Evolutionary conservation across 2,797 vertebrate species (phyloP).

Genomic region (Bryconaethiops microstoma): DNA sequence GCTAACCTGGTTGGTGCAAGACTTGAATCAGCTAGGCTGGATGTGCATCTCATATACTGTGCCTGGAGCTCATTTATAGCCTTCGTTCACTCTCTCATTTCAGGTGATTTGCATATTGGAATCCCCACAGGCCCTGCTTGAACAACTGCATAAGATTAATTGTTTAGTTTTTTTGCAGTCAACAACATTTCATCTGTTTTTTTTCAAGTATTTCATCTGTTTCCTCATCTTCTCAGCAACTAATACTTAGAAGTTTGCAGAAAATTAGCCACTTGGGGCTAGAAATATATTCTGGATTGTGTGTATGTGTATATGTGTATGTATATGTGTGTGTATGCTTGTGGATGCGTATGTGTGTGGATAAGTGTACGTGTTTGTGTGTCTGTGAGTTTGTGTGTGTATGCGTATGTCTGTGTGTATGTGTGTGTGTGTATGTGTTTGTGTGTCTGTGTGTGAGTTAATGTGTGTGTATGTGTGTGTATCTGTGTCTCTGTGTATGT

Average conservation of each 20-base stretch:
- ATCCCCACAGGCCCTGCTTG: slow-evolving; percentile 63
- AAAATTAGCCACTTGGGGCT: slow-evolving; percentile 44
- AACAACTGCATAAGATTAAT: slow-evolving; percentile 73
- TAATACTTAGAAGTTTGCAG: slow-evolving; percentile 34
- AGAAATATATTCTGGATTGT: slow-evolving; percentile 16
- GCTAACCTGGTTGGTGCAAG: slow-evolving; percentile 25
- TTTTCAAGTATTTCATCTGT: slow-evolving; percentile 39
- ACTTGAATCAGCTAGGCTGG: slow-evolving; percentile 44
- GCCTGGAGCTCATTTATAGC: slow-evolving; percentile 50
- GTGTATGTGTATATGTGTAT: neutral
- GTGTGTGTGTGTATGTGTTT: too few species aligned
- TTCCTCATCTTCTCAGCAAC: slow-evolving; percentile 30
- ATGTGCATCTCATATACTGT: slow-evolving; percentile 43
- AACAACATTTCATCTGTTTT: too few species aligned
- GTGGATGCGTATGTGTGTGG: too few species aligned
- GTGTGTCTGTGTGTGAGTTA: too few species aligned
- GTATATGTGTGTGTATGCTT: neutral
- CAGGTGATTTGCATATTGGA: slow-evolving; percentile 67
- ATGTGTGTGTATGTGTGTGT: slow-evolving; percentile 1
- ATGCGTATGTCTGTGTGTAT: too few species aligned
- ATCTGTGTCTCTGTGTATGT: neutral
- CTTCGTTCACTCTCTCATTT: slow-evolving; percentile 60
- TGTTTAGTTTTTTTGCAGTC: slow-evolving; percentile 57
- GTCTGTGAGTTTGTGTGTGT: too few species aligned
- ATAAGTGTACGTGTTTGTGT: too few species aligned